phyloP scores from a whole-genome alignment of 2,113 vertebrate species.

The Pelodiscus sinensis region DNA sequence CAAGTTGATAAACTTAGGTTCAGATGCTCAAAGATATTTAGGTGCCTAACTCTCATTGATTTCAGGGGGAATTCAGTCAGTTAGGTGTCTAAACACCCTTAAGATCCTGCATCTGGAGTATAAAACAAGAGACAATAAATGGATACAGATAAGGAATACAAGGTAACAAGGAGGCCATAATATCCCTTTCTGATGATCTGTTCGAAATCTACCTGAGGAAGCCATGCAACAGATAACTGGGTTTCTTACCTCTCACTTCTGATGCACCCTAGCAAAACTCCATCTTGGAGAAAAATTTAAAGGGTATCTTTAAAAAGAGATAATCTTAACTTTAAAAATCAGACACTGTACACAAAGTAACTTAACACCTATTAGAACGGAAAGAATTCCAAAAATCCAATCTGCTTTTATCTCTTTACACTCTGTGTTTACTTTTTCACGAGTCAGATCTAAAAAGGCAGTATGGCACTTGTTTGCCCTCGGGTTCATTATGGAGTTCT shows the following conservation, averaged over 20 bases:
- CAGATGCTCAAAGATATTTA: background rate
- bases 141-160: background rate
- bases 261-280: background rate
- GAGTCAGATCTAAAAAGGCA: background rate
- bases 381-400: background rate
- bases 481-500: background rate
- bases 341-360: background rate
- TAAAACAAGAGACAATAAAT: background rate
- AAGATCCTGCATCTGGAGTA: no score
- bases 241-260: background rate
- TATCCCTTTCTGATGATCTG: background rate
- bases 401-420: background rate
- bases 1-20: background rate
- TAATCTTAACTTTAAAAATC: background rate
- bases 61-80: background rate
- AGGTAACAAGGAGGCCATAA: background rate
- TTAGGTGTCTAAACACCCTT: background rate
- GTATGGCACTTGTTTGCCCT: rapidly evolving
- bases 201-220: background rate
- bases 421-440: background rate
- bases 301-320: background rate
- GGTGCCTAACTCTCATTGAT: background rate
- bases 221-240: background rate
- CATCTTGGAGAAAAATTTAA: no score
- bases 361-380: background rate